These are phyloP conservation scores for Mechanitis mazaeus DNA, from an alignment of 2,888 invertebrate genomes.

Conservation along the genomic window DNA sequence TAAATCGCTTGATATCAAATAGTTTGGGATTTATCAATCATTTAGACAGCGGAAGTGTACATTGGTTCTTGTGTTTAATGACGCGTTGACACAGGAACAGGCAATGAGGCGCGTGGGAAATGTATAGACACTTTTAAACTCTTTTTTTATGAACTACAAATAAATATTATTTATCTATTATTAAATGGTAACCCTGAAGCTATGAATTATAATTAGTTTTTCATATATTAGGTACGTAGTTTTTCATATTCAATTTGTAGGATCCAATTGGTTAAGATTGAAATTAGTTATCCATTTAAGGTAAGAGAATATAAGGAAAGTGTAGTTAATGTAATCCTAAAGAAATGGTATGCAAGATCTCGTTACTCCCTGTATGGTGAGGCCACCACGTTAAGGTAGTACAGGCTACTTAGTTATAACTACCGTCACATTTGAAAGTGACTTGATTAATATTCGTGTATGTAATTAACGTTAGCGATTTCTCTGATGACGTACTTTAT, in stretches of 20 bases:
- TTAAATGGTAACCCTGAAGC: too few relatives aligned
- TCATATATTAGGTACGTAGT: too few relatives aligned
- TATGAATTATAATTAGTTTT: too few relatives aligned
- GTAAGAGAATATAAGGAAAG: constrained; percentile 15
- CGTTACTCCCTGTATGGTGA: constrained; percentile 15
- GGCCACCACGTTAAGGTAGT: constrained; percentile 2
- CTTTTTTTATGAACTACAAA: background rate
- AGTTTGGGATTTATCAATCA: constrained; percentile 15
- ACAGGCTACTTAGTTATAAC: constrained; percentile 14
- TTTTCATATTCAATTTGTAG: too few relatives aligned
- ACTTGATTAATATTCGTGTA: constrained; percentile 35
- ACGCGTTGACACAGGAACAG: constrained; percentile 47
- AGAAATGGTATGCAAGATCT: constrained; percentile 19
- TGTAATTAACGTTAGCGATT: constrained; percentile 32
- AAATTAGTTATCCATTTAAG: constrained; percentile 9
- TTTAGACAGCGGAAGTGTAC: constrained; percentile 64
- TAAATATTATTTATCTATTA: background rate
- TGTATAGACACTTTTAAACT: constrained; percentile 7
- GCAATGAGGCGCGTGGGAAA: constrained; percentile 61
- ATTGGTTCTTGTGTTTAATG: constrained; percentile 50
- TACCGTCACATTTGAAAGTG: constrained; percentile 24
- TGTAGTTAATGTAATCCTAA: constrained; percentile 12
- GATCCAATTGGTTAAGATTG: background rate
- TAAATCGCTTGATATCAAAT: background rate
- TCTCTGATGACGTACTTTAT: constrained; percentile 31